phyloP scores from a whole-genome alignment of 2,888 invertebrate species.

The Celastrina argiolus region DNA sequence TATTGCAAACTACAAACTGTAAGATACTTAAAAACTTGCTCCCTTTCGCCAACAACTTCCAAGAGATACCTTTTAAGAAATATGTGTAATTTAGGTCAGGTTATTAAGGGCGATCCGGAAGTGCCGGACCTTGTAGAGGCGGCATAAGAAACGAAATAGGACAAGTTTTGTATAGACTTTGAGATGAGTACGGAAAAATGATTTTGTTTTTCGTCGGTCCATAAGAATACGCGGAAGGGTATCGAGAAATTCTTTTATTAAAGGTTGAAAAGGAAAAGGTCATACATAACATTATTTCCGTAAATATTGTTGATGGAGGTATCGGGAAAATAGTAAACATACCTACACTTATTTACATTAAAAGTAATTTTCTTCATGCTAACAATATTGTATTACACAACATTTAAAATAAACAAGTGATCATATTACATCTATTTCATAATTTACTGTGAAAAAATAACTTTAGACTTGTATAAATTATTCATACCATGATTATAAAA shows the following conservation, averaged over 20 bases:
- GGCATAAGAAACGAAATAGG: not conserved
- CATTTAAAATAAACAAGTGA: too few relatives aligned
- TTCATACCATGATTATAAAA: too few relatives aligned
- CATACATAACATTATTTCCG: not conserved
- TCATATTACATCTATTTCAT: too few relatives aligned
- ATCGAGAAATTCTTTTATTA: not conserved
- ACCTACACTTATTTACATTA: too few relatives aligned
- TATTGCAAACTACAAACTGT: not conserved
- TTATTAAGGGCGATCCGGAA: not conserved
- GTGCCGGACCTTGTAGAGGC: not conserved
- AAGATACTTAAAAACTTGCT: not conserved
- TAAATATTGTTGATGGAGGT: not conserved
- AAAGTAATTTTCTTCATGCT: too few relatives aligned
- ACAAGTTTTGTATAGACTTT: not conserved
- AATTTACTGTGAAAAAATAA: too few relatives aligned
- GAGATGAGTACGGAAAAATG: not conserved
- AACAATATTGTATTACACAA: too few relatives aligned
- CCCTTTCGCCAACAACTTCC: not conserved
- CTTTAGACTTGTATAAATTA: too few relatives aligned
- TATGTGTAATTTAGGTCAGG: conserved; percentile 1
- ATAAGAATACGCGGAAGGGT: not conserved
- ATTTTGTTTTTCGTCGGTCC: not conserved
- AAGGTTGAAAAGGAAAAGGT: not conserved
- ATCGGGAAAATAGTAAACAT: not conserved
- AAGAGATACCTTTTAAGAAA: not conserved